phyloP scores from a whole-genome alignment of 2,888 invertebrate species.

The Drosophila kambysellisi region DNA sequence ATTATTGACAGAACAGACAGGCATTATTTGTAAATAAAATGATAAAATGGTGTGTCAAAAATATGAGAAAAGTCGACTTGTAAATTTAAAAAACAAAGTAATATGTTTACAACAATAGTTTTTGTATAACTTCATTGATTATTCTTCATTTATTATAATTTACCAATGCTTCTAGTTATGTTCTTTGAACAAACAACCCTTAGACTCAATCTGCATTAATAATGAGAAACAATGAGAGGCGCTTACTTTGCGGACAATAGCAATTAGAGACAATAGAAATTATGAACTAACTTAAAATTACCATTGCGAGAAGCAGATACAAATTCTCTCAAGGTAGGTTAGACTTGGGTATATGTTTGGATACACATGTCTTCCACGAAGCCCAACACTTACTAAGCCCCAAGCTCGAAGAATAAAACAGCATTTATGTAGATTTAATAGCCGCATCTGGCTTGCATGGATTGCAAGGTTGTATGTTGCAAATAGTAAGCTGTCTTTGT shows the following conservation, averaged over 20 bases:
- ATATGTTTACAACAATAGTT: neutral
- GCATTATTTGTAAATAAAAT: neutral
- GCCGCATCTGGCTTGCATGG: slow-evolving; percentile 36
- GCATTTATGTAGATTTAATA: slow-evolving; percentile 56
- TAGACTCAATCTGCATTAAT: neutral
- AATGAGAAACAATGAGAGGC: slow-evolving; percentile 9
- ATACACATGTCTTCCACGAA: slow-evolving; percentile 3
- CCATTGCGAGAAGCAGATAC: slow-evolving; percentile 3
- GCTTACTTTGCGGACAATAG: slow-evolving; percentile 18
- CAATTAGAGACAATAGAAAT: slow-evolving; percentile 41
- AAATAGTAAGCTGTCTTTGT: slow-evolving; percentile 53
- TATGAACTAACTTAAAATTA: slow-evolving; percentile 23
- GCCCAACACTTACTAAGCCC: slow-evolving; percentile 1
- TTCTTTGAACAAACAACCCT: slow-evolving; percentile 3
- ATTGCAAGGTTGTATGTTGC: slow-evolving; percentile 24
- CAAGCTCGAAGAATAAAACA: slow-evolving; percentile 16
- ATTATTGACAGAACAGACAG: neutral
- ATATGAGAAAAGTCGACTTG: neutral
- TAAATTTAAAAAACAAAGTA: neutral
- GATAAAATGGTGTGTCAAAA: neutral
- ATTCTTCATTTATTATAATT: neutral
- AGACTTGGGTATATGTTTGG: neutral
- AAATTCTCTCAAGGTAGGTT: neutral
- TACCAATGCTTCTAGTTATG: neutral
- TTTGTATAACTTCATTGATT: neutral